phyloP scores from a whole-genome alignment of 2,113 vertebrate species.

The Paracanthobrama guichenoti region DNA sequence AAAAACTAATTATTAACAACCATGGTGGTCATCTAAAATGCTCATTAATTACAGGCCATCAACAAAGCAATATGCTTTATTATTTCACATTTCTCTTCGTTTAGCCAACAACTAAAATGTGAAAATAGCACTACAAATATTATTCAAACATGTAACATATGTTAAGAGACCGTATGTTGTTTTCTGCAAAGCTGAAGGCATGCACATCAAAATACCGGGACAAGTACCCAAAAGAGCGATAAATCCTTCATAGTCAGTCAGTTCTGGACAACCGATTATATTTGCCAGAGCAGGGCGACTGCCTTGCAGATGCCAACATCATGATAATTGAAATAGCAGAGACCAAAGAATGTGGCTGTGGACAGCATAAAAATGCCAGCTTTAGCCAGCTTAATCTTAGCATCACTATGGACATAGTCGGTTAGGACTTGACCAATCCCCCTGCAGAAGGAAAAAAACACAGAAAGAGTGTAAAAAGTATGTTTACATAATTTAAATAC shows the following conservation, averaged over 20 bases:
- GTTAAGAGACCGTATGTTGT: background rate
- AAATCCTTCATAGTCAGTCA: background rate
- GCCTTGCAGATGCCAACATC: constrained; percentile 97
- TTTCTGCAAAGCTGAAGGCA: background rate
- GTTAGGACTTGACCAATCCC: constrained; percentile 90
- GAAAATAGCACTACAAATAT: background rate
- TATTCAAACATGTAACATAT: background rate
- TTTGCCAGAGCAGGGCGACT: constrained; percentile 90
- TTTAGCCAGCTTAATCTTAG: constrained; percentile 79
- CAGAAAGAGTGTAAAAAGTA: background rate
- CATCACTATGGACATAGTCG: constrained; percentile 88
- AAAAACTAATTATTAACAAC: background rate
- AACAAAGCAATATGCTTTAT: background rate
- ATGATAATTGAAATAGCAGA: constrained; percentile 95
- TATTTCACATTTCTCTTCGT: background rate
- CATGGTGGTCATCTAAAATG: background rate
- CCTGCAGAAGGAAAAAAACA: constrained; percentile 70
- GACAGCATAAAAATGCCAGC: constrained; percentile 83
- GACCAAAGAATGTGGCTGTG: constrained; percentile 87
- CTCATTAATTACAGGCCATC: background rate
- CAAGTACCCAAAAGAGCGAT: background rate
- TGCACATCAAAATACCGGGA: background rate
- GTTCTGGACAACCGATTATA: constrained; percentile 68
- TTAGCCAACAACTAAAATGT: background rate
- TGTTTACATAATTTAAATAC: background rate